Conservation (phyloP, 2,113 vertebrate genomes). For the Indicator indicator region DNA sequence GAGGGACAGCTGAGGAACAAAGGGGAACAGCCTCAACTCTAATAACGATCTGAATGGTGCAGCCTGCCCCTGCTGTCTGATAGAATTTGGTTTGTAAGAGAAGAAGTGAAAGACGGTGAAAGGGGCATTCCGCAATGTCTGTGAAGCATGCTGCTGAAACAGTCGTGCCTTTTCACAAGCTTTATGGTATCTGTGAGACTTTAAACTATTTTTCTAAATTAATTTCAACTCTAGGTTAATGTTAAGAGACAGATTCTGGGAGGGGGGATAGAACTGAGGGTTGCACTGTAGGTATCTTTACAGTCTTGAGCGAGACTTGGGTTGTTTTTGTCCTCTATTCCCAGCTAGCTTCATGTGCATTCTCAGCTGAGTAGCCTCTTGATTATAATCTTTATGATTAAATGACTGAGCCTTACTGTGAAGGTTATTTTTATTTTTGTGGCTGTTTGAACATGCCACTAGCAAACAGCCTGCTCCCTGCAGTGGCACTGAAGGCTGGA, state of each 20-base stretch:
- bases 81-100: not conserved
- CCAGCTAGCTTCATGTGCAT: not conserved
- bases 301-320: not conserved
- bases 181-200: not conserved
- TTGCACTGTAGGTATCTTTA: not conserved
- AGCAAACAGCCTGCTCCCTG: not conserved
- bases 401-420: conserved; percentile 17
- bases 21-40: not conserved
- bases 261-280: not conserved
- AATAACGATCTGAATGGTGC: not conserved
- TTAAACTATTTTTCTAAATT: not conserved
- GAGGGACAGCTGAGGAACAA: no score
- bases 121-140: not conserved
- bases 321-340: not conserved
- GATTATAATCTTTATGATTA: conserved; percentile 40
- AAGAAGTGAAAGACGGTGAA: not conserved
- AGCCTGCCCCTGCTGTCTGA: not conserved
- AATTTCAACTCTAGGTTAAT: not conserved
- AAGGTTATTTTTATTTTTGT: conserved; percentile 13
- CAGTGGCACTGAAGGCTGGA: not conserved
- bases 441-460: not conserved
- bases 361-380: not conserved
- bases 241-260: not conserved
- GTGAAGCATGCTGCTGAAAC: not conserved
- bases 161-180: not conserved